A percentile compares a stretch with the other conserved stretches of the same genome.
Conservation (phyloP, 2,113 vertebrate species). For the Blennius ocellaris region DNA sequence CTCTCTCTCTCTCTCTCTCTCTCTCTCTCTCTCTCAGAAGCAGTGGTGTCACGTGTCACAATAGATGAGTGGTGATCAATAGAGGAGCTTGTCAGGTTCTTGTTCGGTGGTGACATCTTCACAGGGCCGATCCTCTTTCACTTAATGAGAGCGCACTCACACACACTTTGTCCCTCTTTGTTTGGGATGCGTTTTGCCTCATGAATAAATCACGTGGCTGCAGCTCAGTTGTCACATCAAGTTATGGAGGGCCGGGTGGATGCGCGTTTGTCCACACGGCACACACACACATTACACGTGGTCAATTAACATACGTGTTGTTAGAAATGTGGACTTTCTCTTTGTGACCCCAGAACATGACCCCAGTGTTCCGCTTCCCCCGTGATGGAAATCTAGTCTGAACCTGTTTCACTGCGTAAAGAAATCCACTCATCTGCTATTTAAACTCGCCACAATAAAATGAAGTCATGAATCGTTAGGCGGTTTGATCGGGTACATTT, state of each 20-base stretch:
- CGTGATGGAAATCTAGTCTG: too few relatives aligned
- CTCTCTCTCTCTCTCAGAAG: neutral
- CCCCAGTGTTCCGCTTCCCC: too few relatives aligned
- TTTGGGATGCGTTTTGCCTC: conserved; percentile 77
- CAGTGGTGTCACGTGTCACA: conserved; percentile 20
- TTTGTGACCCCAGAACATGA: too few relatives aligned
- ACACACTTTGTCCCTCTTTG: conserved; percentile 81
- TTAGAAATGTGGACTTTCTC: neutral
- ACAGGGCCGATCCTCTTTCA: conserved; percentile 78
- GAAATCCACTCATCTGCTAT: too few relatives aligned
- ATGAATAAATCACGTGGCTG: conserved; percentile 84
- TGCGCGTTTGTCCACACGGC: conserved; percentile 40
- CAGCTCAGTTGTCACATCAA: conserved; percentile 74
- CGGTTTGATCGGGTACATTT: too few relatives aligned
- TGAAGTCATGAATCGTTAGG: too few relatives aligned
- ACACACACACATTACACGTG: conserved; percentile 9
- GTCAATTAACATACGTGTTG: conserved; percentile 2
- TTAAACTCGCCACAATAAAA: too few relatives aligned
- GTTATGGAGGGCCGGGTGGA: conserved; percentile 58
- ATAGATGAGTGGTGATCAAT: conserved; percentile 55
- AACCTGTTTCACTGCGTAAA: too few relatives aligned
- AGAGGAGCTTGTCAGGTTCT: conserved; percentile 51
- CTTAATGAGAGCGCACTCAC: conserved; percentile 75
- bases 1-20: neutral
- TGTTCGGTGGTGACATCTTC: conserved; percentile 56